Conservation (phyloP, 2,113 vertebrate species). For the Seriola aureovittata region DNA sequence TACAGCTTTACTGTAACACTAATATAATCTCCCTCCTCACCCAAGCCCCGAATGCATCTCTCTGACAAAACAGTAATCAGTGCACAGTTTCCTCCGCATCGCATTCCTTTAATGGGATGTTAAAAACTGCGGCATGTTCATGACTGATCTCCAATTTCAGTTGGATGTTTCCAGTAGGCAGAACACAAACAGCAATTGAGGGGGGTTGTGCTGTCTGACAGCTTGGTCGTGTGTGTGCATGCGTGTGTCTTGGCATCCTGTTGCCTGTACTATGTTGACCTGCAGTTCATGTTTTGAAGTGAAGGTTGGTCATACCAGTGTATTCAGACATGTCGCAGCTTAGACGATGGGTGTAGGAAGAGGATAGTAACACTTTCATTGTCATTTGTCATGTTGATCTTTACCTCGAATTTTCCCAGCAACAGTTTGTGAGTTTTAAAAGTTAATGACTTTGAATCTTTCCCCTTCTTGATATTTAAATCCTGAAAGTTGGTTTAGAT, state of each 20-base stretch:
- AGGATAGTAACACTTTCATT: neutral
- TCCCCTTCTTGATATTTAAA: too few species aligned
- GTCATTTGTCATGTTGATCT: neutral
- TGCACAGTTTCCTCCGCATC: conserved; percentile 31
- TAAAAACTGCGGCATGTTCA: conserved; percentile 43
- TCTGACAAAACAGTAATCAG: conserved; percentile 52
- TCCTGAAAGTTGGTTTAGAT: neutral
- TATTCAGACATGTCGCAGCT: neutral
- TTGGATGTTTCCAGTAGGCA: conserved; percentile 45
- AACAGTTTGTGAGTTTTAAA: neutral
- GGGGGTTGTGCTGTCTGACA: conserved; percentile 22
- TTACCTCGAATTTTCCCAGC: neutral
- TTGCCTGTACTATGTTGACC: conserved; percentile 2
- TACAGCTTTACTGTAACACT: conserved; percentile 46
- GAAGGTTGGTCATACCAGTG: conserved; percentile 1
- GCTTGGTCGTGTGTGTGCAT: neutral
- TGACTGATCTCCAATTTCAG: conserved; percentile 44
- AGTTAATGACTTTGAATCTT: neutral
- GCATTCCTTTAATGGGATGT: conserved; percentile 48
- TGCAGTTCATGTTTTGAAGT: conserved; percentile 19
- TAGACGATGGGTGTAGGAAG: neutral
- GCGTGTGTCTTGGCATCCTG: neutral
- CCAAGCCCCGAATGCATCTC: conserved; percentile 24
- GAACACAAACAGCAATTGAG: conserved; percentile 36
- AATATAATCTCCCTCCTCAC: conserved; percentile 48